Evolutionary conservation across 2,888 invertebrate species (phyloP), one percentile per base, ranked within the genome.

Genomic region (Trissolcus japonicus): DNA sequence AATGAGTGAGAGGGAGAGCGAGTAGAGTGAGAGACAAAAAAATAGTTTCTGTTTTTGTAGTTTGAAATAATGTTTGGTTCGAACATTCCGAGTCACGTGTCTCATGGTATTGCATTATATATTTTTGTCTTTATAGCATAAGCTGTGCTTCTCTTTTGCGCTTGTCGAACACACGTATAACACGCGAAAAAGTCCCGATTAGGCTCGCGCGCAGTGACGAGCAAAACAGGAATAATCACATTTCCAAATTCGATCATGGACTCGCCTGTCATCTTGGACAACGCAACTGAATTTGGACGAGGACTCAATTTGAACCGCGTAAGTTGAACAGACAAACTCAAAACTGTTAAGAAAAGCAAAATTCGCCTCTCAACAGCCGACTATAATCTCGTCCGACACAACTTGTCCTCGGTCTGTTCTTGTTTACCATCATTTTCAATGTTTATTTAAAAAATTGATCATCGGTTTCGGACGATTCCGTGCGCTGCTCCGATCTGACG

Each of bases 201-300:
- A 65, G 60, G 69, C 62, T 69, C 71, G 69, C 55, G 69, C 69
- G 69, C 69, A 16, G 41, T 54, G 51, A 62, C 71, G 78, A 78
- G 62, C 60, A 78, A 80, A 80, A 80, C 78, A 75, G 71, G 80
- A 78, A 80, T 78, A 79, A 75, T 53, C 76, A 76, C 78, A 73
- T 82, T 80, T 82, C 76, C 75, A 76, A 81, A 81, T 76, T 63
- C 79, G 76, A 85, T 81, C 83, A 92, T 92, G 92, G 92, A 92
- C 89, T 92, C 92, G 78, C 92, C 92, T 84, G 91, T 92, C 89
- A 91, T 92, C 88, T 85, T 92, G 89, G 92, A 92, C 89, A 91
- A 91, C 85, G 91, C 92, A 82, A 91, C 91, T 83, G 91, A 92
- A 87, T 92, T 92, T 82, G 88, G 87, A 88, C 91, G 90, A 86